A percentile compares a stretch with the other conserved stretches of the same genome.
Evolutionary conservation across 2,888 invertebrate species (phyloP).

Genomic region (Apamea monoglypha): DNA sequence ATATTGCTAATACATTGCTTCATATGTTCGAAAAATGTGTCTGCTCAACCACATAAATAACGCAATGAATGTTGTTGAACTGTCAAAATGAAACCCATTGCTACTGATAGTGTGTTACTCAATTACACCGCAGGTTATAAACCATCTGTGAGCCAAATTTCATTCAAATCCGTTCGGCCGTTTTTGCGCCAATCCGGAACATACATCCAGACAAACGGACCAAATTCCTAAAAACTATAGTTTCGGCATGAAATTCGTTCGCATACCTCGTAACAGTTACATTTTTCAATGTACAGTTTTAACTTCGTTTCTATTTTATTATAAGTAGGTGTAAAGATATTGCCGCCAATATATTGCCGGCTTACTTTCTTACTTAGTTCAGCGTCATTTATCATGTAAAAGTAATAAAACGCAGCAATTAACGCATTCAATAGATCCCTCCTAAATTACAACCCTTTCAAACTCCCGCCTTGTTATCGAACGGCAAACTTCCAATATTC

Average conservation of each 20-base stretch:
- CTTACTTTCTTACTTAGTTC: not conserved
- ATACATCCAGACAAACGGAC: not conserved
- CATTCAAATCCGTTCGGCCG: not conserved
- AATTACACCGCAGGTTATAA: not conserved
- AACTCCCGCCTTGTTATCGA: constrained; percentile 5
- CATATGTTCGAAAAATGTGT: no score
- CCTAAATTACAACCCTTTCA: constrained; percentile 24
- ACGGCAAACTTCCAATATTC: constrained; percentile 37
- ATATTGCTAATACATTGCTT: no score
- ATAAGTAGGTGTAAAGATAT: not conserved
- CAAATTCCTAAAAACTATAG: not conserved
- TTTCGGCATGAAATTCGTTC: not conserved
- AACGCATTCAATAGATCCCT: constrained; percentile 8
- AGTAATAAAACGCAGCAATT: constrained; percentile 33
- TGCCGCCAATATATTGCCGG: not conserved
- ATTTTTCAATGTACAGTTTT: not conserved
- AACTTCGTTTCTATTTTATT: not conserved
- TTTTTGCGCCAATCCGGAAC: not conserved
- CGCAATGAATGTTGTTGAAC: no score
- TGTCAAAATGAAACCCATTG: no score
- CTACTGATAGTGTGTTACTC: no score
- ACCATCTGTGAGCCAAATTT: not conserved
- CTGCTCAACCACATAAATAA: no score
- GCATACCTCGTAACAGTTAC: not conserved
- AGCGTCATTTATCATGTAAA: constrained; percentile 1